Evolutionary conservation across 2,888 invertebrate species (phyloP), one percentile per base, ranked within the genome.

Genomic region (Lycaena phlaeas): DNA sequence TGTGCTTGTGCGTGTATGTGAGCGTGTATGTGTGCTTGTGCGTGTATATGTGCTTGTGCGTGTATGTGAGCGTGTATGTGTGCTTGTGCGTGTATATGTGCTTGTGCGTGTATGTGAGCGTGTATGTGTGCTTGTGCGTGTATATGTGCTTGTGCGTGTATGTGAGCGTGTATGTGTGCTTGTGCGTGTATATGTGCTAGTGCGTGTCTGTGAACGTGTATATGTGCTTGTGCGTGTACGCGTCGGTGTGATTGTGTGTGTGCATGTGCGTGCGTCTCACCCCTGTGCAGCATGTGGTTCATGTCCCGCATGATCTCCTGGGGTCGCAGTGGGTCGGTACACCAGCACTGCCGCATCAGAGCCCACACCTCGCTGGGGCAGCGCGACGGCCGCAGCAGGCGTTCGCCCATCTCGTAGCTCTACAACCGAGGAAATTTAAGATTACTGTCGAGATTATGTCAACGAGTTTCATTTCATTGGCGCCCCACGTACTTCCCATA

Each of bases 271-370:
- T 27, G 11, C n/a, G 27, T 27, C 17, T 6, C 45, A 89, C 90
- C 88, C 76, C 91, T 88, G 62, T 92, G 91, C 49, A 92, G 75
- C 62, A 93, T 88, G 68, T 92, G 92, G 74, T 92, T 92, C 52
- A 94, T 89, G 74, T 94, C 93, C 63, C 94, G 87, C 89, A 95
- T 92, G 57, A 95, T 91, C 46, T 90, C 91, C 74, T 95, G 95
- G 39, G 93, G 95, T 54, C 92, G 90, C 65, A 92, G 89, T 4
- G 90, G 90, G 64, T 92, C 90, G 39, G 86, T 71, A 56, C 89
- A 88, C 96, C 96, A 96, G 62, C 95, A 95, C 57, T 92, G 92
- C 44, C 85, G 75, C 88, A 95, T 38, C 14, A 38, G 14, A 12
- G 38, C 85, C 70, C 92, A 94, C 50, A 96, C 89, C 61, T 91